Base-by-base conservation (phyloP, 1,140 invertebrate genomes). In the Chrysoperla carnea region DNA sequence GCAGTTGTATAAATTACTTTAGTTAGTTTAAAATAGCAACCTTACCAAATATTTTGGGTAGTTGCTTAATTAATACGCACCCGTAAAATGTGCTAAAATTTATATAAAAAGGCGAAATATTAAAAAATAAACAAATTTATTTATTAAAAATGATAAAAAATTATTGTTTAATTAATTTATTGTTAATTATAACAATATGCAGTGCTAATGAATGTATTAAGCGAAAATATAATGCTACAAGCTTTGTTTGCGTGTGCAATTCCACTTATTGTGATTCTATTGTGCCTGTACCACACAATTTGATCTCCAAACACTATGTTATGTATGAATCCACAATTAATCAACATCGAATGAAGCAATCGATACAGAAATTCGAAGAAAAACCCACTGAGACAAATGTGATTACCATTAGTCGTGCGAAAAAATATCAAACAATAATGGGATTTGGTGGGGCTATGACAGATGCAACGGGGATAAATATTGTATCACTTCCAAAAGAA, bases 391-490 rank as follows among this genome's bases (percentile, higher is more conserved):
- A 27, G 27, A 27, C 4, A 12, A 3, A 23, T 39, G 9, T 39
- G 8, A 27, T 39, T 7, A 39, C 2, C 4, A 23, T 39, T 11
- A 29, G 28, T 39, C 13, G 15, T 2, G 15, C 11, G 4, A 37
- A 12, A 14, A 12, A 11, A 12, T 73, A 64, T 48, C 78, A 81
- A 53, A 67, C 39, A n/a, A 70, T 81, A 6, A 45, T 72, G 41
- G 87, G 87, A 0, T 90, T 86, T 55, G 87, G 87, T 0, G 85
- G 81, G 11, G 80, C 86, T 1, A 83, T 89, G 44, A 91, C 86
- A 0, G 88, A 91, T 58, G 62, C 87, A 1, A 73, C 79, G 1
- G 76, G 73, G 1, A 74, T 86, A 9, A 80, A 89, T 50, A 75
- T 87, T 45, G 62, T 63, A 2, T 70, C 58, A 4, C 60, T 87